A percentile compares a stretch with the other conserved stretches of the same genome.
These are phyloP conservation scores for Tachina fera DNA, from an alignment of 2,888 invertebrate species.

Conservation along the genomic window DNA sequence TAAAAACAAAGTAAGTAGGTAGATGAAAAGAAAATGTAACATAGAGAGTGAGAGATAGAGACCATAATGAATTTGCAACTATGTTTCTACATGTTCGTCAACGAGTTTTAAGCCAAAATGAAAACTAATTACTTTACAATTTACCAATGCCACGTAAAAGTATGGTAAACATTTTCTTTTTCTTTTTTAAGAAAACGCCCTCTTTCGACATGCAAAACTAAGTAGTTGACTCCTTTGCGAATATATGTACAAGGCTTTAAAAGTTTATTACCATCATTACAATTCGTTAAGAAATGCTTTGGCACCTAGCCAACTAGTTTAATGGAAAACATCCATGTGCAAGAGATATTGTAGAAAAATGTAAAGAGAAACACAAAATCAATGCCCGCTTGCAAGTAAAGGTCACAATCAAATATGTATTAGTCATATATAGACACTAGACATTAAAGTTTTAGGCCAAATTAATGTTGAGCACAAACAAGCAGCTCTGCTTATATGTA, in stretches of 20 bases:
- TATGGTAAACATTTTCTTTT: constrained; percentile 8
- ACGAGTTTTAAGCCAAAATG: constrained; percentile 70
- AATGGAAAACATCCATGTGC: constrained; percentile 35
- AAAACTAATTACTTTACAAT: constrained; percentile 81
- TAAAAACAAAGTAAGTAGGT: constrained; percentile 71
- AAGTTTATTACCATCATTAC: constrained; percentile 44
- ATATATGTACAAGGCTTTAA: constrained; percentile 49
- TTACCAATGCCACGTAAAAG: constrained; percentile 74
- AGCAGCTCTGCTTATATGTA: not conserved
- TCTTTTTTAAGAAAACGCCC: constrained; percentile 74
- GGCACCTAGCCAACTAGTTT: constrained; percentile 59
- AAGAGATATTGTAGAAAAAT: constrained; percentile 53
- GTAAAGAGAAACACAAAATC: constrained; percentile 73
- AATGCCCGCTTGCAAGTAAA: constrained; percentile 73
- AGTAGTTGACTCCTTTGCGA: constrained; percentile 46
- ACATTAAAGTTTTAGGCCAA: constrained; percentile 36
- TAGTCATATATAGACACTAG: constrained; percentile 39
- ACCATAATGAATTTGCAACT: not conserved
- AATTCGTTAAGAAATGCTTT: constrained; percentile 24
- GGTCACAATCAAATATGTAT: constrained; percentile 30
- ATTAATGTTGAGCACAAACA: constrained; percentile 6
- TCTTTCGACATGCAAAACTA: constrained; percentile 72
- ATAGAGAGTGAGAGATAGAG: constrained; percentile 49
- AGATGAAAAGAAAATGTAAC: constrained; percentile 45
- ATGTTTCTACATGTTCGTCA: not conserved